Conservation (phyloP, 1,140 invertebrate species). For the Calycopis cecrops region DNA sequence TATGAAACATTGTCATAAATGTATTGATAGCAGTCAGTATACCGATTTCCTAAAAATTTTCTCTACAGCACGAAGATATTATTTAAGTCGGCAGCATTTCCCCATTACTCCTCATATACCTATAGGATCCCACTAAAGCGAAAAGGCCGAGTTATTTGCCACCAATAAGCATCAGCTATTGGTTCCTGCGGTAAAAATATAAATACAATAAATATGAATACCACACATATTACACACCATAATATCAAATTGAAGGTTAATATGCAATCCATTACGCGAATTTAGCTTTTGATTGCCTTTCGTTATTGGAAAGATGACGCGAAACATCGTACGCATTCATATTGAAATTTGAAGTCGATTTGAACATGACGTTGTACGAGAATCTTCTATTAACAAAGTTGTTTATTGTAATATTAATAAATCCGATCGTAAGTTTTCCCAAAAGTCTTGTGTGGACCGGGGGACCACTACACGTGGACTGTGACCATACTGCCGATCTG, state of each 20-base stretch:
- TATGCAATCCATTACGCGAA: neutral
- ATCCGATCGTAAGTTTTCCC: conserved; percentile 16
- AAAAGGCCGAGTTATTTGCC: too few species aligned
- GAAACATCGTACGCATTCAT: neutral
- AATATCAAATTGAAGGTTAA: neutral
- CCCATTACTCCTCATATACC: too few species aligned
- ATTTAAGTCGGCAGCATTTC: too few species aligned
- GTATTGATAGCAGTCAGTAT: too few species aligned
- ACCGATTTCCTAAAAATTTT: too few species aligned
- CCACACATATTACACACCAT: neutral
- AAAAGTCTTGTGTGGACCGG: conserved; percentile 47
- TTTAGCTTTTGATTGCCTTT: neutral
- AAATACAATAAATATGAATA: too few species aligned
- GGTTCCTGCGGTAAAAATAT: too few species aligned
- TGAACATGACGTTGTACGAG: neutral
- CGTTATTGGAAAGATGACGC: neutral
- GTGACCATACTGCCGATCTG: conserved; percentile 35
- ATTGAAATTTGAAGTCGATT: neutral
- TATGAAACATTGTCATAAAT: too few species aligned
- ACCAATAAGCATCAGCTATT: too few species aligned
- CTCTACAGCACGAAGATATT: too few species aligned
- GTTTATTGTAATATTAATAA: neutral
- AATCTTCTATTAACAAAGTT: neutral
- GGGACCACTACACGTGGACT: conserved; percentile 36
- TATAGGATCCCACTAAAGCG: too few species aligned